These are phyloP conservation scores for Pempheris klunzingeri DNA, from an alignment of 2,797 vertebrate species.

Conservation along the genomic window DNA sequence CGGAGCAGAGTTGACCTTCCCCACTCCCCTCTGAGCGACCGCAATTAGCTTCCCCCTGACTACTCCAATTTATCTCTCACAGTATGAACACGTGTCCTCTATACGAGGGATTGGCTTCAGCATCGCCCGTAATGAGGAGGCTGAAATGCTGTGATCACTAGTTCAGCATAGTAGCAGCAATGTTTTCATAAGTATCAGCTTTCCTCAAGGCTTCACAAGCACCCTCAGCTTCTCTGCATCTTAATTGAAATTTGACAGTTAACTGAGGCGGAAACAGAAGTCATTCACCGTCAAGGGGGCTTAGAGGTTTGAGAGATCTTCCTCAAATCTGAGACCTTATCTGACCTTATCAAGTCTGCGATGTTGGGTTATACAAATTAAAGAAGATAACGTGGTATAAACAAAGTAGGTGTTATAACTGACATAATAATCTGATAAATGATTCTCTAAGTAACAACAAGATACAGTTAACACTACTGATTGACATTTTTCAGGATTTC, in stretches of 20 bases:
- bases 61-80: slow-evolving; percentile 32
- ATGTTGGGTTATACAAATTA: too few relatives aligned
- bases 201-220: slow-evolving; percentile 17
- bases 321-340: neutral
- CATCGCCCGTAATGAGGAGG: slow-evolving; percentile 52
- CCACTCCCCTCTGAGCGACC: slow-evolving; percentile 43
- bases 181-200: slow-evolving; percentile 8
- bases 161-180: neutral
- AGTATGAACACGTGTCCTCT: slow-evolving; percentile 8
- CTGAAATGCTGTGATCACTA: slow-evolving; percentile 22
- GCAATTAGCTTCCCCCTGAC: slow-evolving; percentile 46
- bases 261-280: slow-evolving; percentile 9
- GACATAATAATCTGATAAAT: neutral
- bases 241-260: neutral
- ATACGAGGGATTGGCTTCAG: slow-evolving; percentile 31
- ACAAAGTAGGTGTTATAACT: neutral
- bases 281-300: neutral
- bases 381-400: neutral
- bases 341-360: too few relatives aligned
- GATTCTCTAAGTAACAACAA: too few relatives aligned
- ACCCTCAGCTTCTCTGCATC: slow-evolving; percentile 19
- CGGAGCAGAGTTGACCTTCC: slow-evolving; percentile 56
- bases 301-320: neutral
- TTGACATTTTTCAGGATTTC: neutral
- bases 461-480: too few relatives aligned